Evolutionary conservation across 2,888 invertebrate genomes (phyloP), one percentile per base, ranked within the genome.

Genomic region (Tachystola acroxantha): DNA sequence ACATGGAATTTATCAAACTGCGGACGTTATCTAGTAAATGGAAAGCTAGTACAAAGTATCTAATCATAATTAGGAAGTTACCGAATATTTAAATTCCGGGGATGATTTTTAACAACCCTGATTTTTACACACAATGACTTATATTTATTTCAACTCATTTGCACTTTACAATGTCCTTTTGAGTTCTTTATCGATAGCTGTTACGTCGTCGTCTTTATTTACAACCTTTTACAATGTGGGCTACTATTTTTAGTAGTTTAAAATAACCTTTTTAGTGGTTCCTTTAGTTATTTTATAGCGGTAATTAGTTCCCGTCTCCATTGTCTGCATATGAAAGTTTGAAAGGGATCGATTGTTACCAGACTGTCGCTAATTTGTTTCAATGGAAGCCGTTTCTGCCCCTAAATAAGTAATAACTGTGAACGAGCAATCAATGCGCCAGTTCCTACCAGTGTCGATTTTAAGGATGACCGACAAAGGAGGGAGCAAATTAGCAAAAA

Each of bases 241-340:
- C 68, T 67, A 65, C 64, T 60, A 55, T 50, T 59, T 60, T 51
- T 53, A 47, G 39, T 45, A 40, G 49, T 45, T 42, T 36, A 52
- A 57, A 43, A 51, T 44, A 42, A 40, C 43, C 43, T 48, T 54
- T 57, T 57, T 57, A 53, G 49, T 43, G 43, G 44, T 35, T 14
- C 50, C 40, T 52, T 60, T 53, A 51, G 54, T 43, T 46, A 54
- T 62, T 64, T 61, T 64, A 65, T 51, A 48, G 46, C 37, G 45
- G 43, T 71, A 71, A 80, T 78, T 76, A 75, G 74, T 75, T 71
- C 57, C 62, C 50, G 59, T 61, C 57, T 53, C 47, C 44, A 54
- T 63, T 69, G 64, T 64, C 45, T 51, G 40, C 3, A n/a, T 16
- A 4, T 16, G 6, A 16, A 16, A 16, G 42, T 13, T 43, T 40